phyloP scores from a whole-genome alignment of 2,113 vertebrate genomes.

The Suncus etruscus region DNA sequence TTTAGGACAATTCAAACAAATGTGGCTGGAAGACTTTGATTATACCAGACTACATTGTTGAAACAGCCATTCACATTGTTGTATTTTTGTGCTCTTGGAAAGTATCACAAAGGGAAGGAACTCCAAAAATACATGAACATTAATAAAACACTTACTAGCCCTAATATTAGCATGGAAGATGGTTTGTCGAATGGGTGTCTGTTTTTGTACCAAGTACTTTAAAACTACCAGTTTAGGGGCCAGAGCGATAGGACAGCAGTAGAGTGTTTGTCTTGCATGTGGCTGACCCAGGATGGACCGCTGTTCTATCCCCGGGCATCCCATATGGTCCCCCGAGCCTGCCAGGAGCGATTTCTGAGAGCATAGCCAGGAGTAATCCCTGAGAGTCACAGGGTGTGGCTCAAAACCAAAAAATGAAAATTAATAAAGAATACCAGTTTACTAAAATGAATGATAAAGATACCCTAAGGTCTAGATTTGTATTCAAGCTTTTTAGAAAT shows the following conservation, averaged over 20 bases:
- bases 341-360: too few relatives aligned
- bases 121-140: not conserved
- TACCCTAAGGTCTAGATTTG: not conserved
- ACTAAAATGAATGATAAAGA: not conserved
- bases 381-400: too few relatives aligned
- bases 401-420: too few relatives aligned
- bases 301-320: too few relatives aligned
- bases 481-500: slow-evolving; percentile 19
- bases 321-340: too few relatives aligned
- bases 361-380: too few relatives aligned
- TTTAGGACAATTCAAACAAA: not conserved
- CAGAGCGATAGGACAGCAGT: too few relatives aligned
- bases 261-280: too few relatives aligned
- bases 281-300: too few relatives aligned
- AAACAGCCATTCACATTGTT: not conserved
- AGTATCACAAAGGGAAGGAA: not conserved
- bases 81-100: not conserved
- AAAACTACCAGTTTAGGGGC: too few relatives aligned
- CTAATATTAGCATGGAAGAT: not conserved
- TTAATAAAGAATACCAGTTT: too few relatives aligned
- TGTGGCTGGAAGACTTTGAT: not conserved
- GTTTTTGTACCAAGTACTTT: slow-evolving; percentile 7
- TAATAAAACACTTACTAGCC: not conserved
- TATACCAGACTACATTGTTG: too few relatives aligned
- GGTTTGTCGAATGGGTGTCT: not conserved